These are phyloP conservation scores for Diarsia rubi DNA, from an alignment of 2,888 invertebrate genomes.

Conservation along the genomic window DNA sequence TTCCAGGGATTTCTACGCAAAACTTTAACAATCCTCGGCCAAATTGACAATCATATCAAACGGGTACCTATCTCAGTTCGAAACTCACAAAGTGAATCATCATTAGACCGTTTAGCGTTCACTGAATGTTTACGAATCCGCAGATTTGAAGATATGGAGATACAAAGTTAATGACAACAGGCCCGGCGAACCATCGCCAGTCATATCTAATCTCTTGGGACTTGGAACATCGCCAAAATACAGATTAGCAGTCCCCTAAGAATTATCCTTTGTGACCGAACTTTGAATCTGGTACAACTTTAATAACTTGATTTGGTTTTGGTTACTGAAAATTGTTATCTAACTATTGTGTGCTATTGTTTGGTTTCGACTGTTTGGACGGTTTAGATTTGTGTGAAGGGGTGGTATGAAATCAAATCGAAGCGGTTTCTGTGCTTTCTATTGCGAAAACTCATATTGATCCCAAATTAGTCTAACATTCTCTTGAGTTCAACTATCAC, in stretches of 20 bases:
- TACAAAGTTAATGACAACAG: conserved; percentile 70
- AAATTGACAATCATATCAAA: conserved; percentile 51
- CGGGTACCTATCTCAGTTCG: conserved; percentile 40
- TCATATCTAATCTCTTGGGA: conserved; percentile 77
- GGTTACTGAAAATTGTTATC: conserved; percentile 62
- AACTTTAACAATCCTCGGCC: conserved; percentile 31
- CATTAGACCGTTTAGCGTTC: conserved; percentile 46
- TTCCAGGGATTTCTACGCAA: conserved; percentile 7
- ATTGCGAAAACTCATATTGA: not conserved
- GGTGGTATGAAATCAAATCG: not conserved
- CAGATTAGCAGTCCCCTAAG: conserved; percentile 81
- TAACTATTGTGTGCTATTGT: conserved; percentile 60
- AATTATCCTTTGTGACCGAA: conserved; percentile 77
- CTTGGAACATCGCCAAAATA: conserved; percentile 82
- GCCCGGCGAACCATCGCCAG: conserved; percentile 68
- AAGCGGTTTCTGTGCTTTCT: not conserved
- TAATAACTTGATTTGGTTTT: conserved; percentile 68
- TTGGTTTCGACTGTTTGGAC: conserved; percentile 43
- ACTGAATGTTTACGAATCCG: conserved; percentile 56
- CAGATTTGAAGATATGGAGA: conserved; percentile 55
- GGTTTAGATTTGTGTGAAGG: conserved; percentile 16
- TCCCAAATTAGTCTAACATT: conserved; percentile 3
- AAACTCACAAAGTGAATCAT: conserved; percentile 50
- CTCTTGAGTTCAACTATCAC: conserved; percentile 10
- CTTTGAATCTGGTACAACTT: conserved; percentile 64